These are phyloP conservation scores for Encarsia formosa DNA, from an alignment of 2,888 invertebrate genomes.

Conservation along the genomic window DNA sequence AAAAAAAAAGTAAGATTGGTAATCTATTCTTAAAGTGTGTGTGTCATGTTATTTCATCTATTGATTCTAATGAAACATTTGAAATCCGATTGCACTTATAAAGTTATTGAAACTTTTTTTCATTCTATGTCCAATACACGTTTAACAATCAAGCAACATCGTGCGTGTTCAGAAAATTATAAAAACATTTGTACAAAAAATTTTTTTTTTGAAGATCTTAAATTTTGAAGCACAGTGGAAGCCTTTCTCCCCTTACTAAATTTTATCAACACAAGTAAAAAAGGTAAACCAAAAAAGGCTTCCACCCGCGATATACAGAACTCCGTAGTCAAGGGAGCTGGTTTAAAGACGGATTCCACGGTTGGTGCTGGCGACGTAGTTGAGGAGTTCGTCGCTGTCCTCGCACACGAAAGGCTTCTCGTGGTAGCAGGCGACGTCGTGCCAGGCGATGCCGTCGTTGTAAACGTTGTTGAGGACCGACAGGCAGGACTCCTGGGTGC, in stretches of 20 bases:
- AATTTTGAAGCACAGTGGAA: too few relatives aligned
- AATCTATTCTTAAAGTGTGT: too few relatives aligned
- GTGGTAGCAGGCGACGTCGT: constrained; percentile 90
- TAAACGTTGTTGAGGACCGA: constrained; percentile 88
- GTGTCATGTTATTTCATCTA: too few relatives aligned
- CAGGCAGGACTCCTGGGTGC: constrained; percentile 81
- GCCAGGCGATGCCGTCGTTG: constrained; percentile 91
- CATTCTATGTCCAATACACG: too few relatives aligned
- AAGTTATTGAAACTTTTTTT: too few relatives aligned
- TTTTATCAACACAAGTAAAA: too few relatives aligned
- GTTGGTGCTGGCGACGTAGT: constrained; percentile 80
- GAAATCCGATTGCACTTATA: too few relatives aligned
- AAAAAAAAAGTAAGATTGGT: constrained; percentile 1
- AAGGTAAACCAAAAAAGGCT: constrained; percentile 2
- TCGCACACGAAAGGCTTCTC: constrained; percentile 90
- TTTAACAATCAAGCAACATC: too few relatives aligned
- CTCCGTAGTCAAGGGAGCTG: neutral
- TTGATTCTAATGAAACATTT: too few relatives aligned
- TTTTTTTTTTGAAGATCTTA: neutral
- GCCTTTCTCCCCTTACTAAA: too few relatives aligned
- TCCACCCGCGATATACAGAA: neutral
- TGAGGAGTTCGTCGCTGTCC: constrained; percentile 82
- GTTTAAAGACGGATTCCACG: constrained; percentile 75
- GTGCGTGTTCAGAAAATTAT: too few relatives aligned
- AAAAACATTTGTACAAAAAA: too few relatives aligned